Conservation (phyloP, 2,113 vertebrate species). For the Camelus bactrianus region DNA sequence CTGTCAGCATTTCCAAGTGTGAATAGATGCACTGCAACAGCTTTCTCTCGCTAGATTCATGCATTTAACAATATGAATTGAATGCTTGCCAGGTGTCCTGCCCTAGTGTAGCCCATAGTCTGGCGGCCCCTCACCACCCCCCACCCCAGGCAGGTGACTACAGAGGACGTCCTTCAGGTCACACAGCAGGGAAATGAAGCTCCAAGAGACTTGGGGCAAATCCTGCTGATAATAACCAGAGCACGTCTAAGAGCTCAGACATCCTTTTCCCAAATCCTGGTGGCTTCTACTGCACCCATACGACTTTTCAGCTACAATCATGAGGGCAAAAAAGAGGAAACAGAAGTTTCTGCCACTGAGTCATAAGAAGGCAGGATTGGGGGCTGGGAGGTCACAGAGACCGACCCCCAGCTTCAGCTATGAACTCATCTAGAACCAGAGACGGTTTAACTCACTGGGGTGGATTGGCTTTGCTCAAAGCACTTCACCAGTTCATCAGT, state of each 20-base stretch:
- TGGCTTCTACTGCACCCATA: not conserved
- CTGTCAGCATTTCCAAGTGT: not conserved
- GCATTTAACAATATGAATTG: not conserved
- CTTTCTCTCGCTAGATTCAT: not conserved
- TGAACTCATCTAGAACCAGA: not conserved
- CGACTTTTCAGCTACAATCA: not conserved
- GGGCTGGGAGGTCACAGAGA: not conserved
- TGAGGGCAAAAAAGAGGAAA: not conserved
- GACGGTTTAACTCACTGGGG: not conserved
- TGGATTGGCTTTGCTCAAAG: not conserved
- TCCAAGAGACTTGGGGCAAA: not conserved
- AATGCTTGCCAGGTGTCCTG: not conserved
- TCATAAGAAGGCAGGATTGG: not conserved
- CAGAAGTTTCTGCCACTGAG: not conserved
- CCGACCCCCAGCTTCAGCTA: not conserved
- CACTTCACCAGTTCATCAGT: not conserved
- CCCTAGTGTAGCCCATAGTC: not conserved
- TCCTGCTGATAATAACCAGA: not conserved
- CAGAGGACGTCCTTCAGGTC: not conserved
- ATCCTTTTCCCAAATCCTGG: not conserved
- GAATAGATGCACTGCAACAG: not conserved
- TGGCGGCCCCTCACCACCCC: no score
- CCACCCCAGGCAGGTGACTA: not conserved
- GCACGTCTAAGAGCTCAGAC: not conserved
- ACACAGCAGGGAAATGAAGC: not conserved